phyloP scores from a whole-genome alignment of 2,888 invertebrate genomes.

The Xanthorhoe spadicearia region DNA sequence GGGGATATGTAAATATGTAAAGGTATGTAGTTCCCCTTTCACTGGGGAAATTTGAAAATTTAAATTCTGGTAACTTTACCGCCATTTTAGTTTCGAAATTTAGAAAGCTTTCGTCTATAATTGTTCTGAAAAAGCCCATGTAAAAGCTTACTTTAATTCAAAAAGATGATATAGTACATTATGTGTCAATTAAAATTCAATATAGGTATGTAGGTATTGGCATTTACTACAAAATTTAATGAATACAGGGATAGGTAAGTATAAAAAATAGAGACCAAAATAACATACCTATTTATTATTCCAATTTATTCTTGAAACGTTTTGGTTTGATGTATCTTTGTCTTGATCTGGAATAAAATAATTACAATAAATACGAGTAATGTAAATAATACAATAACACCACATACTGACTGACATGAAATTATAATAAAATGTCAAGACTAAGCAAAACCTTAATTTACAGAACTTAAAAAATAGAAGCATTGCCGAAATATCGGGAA shows the following conservation, averaged over 20 bases:
- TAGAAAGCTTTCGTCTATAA: not conserved
- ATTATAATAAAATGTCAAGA: no score
- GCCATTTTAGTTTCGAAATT: not conserved
- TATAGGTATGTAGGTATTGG: not conserved
- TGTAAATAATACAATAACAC: no score
- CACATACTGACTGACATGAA: no score
- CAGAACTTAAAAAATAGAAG: no score
- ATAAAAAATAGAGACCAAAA: not conserved
- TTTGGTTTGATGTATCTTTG: conserved; percentile 18
- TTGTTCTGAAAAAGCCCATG: not conserved
- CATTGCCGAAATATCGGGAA: no score
- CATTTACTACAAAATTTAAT: not conserved
- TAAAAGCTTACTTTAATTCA: not conserved
- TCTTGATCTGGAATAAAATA: conserved; percentile 21
- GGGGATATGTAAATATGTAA: conserved; percentile 18
- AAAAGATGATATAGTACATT: no score
- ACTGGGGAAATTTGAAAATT: conserved; percentile 24
- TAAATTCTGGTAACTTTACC: conserved; percentile 2
- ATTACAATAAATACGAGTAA: no score
- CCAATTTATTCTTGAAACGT: conserved; percentile 45
- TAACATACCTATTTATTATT: conserved; percentile 24
- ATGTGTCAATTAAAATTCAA: no score
- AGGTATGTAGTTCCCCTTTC: conserved; percentile 10
- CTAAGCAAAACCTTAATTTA: no score
- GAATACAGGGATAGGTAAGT: not conserved